Evolutionary conservation across 2,113 vertebrate species (phyloP).

Genomic region (Sclerurus mexicanus): DNA sequence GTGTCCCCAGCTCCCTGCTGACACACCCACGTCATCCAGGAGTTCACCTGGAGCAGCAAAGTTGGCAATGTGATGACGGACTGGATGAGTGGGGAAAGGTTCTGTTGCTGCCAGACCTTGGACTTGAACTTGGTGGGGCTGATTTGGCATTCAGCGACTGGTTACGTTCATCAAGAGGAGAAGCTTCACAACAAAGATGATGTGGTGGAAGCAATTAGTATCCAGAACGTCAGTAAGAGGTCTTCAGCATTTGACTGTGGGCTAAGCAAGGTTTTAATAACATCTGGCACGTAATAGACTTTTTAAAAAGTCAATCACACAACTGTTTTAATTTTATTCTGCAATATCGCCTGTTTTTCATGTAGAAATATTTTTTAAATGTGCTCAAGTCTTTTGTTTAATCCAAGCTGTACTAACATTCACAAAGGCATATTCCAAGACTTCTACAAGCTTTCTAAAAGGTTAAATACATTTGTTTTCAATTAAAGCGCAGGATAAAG

Average conservation of each 20-base stretch:
- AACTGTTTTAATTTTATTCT: not conserved
- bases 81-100: not conserved
- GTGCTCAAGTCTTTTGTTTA: not conserved
- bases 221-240: not conserved
- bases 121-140: not conserved
- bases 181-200: slow-evolving; percentile 9
- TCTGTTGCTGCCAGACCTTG: not conserved
- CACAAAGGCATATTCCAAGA: not conserved
- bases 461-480: not conserved
- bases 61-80: not conserved
- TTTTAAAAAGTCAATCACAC: not conserved
- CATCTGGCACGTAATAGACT: not conserved
- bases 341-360: not conserved
- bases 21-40: not conserved
- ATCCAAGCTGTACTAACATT: not conserved
- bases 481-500: not conserved
- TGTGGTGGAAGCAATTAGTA: not conserved
- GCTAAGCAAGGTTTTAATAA: not conserved
- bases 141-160: not conserved
- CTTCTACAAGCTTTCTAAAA: not conserved
- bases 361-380: fast-evolving
- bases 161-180: not conserved
- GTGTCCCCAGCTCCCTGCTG: not conserved
- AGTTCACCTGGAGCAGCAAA: not conserved
- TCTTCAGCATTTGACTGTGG: not conserved